A percentile compares a stretch with the other conserved stretches of the same genome.
These are phyloP conservation scores for Temnothorax curvispinosus DNA, from an alignment of 1,140 invertebrate genomes.

Conservation along the genomic window DNA sequence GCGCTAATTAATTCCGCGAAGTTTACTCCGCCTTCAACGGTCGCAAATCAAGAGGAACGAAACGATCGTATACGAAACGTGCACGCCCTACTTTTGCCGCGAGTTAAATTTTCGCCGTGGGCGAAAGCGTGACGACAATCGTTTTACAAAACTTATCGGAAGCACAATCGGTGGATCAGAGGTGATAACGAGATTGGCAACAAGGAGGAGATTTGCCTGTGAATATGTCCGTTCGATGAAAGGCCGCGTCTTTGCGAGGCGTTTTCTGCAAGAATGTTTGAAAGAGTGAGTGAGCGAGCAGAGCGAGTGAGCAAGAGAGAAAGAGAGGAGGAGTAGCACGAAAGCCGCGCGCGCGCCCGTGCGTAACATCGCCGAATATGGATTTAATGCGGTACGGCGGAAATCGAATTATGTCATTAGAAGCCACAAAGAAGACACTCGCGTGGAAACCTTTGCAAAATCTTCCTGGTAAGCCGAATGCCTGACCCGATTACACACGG, in stretches of 20 bases:
- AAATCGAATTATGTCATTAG: conserved; percentile 82
- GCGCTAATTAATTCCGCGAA: conserved; percentile 42
- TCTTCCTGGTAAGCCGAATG: conserved; percentile 65
- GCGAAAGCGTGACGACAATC: conserved; percentile 56
- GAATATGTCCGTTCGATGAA: conserved; percentile 16
- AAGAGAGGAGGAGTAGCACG: background rate
- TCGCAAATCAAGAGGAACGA: conserved; percentile 49
- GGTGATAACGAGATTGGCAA: conserved; percentile 13
- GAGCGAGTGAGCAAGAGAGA: background rate
- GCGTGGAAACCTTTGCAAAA: conserved; percentile 73
- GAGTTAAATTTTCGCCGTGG: conserved; percentile 22
- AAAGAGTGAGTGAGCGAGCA: background rate
- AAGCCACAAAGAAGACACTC: conserved; percentile 76
- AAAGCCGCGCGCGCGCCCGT: background rate
- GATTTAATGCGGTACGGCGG: conserved; percentile 26
- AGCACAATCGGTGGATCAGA: conserved; percentile 23
- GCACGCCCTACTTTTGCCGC: conserved; percentile 15
- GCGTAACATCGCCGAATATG: conserved; percentile 50
- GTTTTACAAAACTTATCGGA: conserved; percentile 42
- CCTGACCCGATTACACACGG: conserved; percentile 71
- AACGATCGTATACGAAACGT: conserved; percentile 20
- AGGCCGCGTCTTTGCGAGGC: conserved; percentile 18
- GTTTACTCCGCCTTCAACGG: background rate
- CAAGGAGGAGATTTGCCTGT: conserved; percentile 5
- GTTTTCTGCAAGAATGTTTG: background rate